Evolutionary conservation across 2,113 vertebrate genomes (phyloP).

Genomic region (Crotalus viridis): DNA sequence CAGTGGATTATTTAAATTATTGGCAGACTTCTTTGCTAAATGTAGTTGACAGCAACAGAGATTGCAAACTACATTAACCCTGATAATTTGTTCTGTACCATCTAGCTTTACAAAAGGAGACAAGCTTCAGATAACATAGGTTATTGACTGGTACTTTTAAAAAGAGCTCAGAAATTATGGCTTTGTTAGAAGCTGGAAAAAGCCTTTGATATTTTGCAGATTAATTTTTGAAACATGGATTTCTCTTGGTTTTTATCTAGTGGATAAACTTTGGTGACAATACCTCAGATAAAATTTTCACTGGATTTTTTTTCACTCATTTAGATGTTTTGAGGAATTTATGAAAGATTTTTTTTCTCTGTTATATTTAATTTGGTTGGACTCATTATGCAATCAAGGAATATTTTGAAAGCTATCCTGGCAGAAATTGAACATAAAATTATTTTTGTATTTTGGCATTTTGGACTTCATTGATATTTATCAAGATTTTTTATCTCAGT

Average conservation of each 20-base stretch:
- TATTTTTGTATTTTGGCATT: not conserved
- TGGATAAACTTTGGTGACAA: not conserved
- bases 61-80: not conserved
- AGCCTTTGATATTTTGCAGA: not conserved
- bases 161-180: not conserved
- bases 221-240: not conserved
- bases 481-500: not conserved
- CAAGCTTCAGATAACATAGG: not conserved
- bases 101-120: not conserved
- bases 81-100: not conserved
- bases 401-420: not conserved
- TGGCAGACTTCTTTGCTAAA: not conserved
- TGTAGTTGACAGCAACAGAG: not conserved
- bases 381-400: not conserved
- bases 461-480: not conserved
- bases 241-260: not conserved
- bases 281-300: not conserved
- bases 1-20: not conserved
- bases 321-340: not conserved
- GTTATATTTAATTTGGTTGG: not conserved
- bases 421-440: not conserved
- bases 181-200: not conserved
- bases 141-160: not conserved
- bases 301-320: not conserved
- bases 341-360: not conserved